phyloP scores from a whole-genome alignment of 2,113 vertebrate species.

The Otolemur garnettii region DNA sequence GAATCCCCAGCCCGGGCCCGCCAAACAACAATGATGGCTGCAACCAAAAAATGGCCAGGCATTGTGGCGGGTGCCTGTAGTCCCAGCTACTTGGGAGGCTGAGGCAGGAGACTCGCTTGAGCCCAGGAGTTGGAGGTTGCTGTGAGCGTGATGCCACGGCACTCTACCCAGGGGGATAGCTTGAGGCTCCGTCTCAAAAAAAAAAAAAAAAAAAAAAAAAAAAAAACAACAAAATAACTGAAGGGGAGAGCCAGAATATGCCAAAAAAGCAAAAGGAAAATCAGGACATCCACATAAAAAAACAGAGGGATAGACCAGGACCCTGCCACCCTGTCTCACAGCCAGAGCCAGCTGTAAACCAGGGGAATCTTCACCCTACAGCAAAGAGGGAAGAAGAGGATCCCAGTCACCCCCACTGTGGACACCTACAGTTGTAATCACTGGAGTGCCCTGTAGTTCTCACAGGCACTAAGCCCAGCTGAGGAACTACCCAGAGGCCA shows the following conservation, averaged over 20 bases:
- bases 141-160: too few species aligned
- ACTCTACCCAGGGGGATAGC: too few species aligned
- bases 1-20: too few species aligned
- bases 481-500: not conserved
- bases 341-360: not conserved
- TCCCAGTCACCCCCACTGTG: not conserved
- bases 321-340: not conserved
- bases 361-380: not conserved
- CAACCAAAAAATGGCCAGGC: too few species aligned
- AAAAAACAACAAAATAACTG: not conserved
- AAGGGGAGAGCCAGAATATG: not conserved
- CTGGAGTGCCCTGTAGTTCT: not conserved
- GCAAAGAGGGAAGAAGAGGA: not conserved
- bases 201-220: too few species aligned
- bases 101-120: too few species aligned
- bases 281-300: not conserved
- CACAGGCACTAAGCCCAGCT: not conserved
- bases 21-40: too few species aligned
- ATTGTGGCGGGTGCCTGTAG: too few species aligned
- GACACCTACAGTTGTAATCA: not conserved
- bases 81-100: too few species aligned
- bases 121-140: too few species aligned
- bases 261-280: not conserved
- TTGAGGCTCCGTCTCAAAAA: too few species aligned
- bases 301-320: not conserved